Conservation (phyloP, 2,888 invertebrate genomes). For the Tuta absoluta region DNA sequence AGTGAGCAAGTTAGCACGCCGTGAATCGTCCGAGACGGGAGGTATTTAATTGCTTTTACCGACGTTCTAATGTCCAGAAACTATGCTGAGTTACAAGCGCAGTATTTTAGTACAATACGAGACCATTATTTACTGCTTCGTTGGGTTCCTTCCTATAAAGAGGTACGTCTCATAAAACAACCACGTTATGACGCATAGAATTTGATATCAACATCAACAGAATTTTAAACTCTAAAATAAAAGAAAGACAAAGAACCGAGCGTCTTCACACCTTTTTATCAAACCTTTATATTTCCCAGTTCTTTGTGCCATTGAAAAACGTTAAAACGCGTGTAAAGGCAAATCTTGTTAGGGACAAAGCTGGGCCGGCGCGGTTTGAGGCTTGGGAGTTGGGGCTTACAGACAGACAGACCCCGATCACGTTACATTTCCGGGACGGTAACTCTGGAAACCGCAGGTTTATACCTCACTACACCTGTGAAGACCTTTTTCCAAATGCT, state of each 20-base stretch:
- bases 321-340: conserved; percentile 43
- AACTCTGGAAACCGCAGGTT: conserved; percentile 58
- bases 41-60: conserved; percentile 29
- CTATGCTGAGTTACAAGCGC: conserved; percentile 5
- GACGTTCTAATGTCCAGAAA: conserved; percentile 14
- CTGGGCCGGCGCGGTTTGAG: conserved; percentile 38
- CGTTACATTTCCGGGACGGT: conserved; percentile 69
- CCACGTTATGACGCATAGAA: background rate
- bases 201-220: conserved; percentile 14
- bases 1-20: conserved; percentile 25
- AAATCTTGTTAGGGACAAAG: conserved; percentile 73
- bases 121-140: background rate
- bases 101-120: background rate
- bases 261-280: conserved; percentile 51
- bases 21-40: conserved; percentile 22
- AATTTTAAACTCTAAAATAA: background rate
- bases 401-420: conserved; percentile 57
- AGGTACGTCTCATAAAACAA: background rate
- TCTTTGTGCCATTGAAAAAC: conserved; percentile 56
- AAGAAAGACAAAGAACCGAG: conserved; percentile 13
- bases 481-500: conserved; percentile 52
- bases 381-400: no score
- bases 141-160: background rate
- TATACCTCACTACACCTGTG: conserved; percentile 63
- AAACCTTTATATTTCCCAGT: conserved; percentile 53